phyloP scores from a whole-genome alignment of 2,888 invertebrate species.

The Phoronis australis region DNA sequence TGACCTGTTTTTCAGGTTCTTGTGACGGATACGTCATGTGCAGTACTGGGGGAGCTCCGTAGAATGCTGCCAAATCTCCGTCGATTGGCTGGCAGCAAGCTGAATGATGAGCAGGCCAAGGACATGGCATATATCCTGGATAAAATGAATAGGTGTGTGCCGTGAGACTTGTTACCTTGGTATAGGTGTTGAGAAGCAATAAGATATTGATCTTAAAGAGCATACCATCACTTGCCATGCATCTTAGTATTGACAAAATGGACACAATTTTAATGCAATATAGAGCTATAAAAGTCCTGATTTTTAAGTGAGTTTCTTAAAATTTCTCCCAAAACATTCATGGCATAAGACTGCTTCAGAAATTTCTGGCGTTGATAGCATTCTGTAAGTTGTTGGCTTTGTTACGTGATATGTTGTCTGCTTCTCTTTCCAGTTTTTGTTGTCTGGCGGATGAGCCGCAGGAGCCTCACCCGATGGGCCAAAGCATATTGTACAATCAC shows the following conservation, averaged over 20 bases:
- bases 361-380: no score
- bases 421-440: conserved; percentile 28
- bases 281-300: no score
- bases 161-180: no score
- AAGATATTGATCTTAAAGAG: no score
- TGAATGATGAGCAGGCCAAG: conserved; percentile 27
- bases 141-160: conserved; percentile 24
- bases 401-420: neutral
- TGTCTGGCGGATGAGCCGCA: conserved; percentile 33
- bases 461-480: conserved; percentile 39
- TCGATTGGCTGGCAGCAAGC: conserved; percentile 29
- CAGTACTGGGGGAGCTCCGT: conserved; percentile 24
- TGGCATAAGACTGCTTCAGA: no score
- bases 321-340: no score
- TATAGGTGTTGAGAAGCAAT: no score
- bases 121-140: conserved; percentile 28
- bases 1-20: conserved; percentile 24
- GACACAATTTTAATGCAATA: no score
- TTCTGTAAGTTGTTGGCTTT: neutral
- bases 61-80: conserved; percentile 26
- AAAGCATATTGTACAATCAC: conserved; percentile 40
- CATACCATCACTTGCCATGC: no score
- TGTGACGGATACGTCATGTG: conserved; percentile 34
- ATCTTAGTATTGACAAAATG: no score
- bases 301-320: no score